A percentile compares a stretch with the other conserved stretches of the same genome.
phyloP scores from a whole-genome alignment of 2,797 vertebrate genomes.

The Poeciliopsis gracilis region DNA sequence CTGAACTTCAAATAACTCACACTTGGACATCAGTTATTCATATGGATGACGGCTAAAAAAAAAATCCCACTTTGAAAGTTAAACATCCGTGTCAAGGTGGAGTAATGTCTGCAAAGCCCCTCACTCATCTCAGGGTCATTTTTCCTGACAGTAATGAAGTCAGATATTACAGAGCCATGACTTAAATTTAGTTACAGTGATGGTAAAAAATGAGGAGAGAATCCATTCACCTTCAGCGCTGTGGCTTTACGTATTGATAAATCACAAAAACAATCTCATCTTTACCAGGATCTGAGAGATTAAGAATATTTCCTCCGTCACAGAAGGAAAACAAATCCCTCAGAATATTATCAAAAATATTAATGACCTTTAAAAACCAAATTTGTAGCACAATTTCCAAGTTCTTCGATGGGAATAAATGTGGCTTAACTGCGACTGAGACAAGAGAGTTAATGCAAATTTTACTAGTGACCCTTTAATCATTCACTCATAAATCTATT shows the following conservation, averaged over 20 bases:
- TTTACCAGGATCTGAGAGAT: too few species aligned
- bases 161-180: background rate
- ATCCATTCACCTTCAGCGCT: background rate
- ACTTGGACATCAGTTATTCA: constrained; percentile 9
- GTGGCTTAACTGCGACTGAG: background rate
- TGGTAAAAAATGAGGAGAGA: background rate
- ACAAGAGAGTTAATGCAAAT: background rate
- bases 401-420: background rate
- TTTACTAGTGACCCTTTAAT: background rate
- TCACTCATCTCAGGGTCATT: background rate
- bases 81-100: constrained; percentile 23
- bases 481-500: background rate
- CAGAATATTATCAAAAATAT: background rate
- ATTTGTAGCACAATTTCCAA: background rate
- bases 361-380: background rate
- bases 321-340: background rate
- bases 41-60: background rate
- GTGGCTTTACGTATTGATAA: background rate
- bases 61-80: constrained; percentile 36
- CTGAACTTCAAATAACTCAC: background rate
- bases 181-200: background rate
- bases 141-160: background rate
- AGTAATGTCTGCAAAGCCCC: constrained; percentile 29
- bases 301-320: background rate
- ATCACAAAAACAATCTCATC: background rate